phyloP scores from a whole-genome alignment of 2,888 invertebrate genomes.

The Luperina testacea region DNA sequence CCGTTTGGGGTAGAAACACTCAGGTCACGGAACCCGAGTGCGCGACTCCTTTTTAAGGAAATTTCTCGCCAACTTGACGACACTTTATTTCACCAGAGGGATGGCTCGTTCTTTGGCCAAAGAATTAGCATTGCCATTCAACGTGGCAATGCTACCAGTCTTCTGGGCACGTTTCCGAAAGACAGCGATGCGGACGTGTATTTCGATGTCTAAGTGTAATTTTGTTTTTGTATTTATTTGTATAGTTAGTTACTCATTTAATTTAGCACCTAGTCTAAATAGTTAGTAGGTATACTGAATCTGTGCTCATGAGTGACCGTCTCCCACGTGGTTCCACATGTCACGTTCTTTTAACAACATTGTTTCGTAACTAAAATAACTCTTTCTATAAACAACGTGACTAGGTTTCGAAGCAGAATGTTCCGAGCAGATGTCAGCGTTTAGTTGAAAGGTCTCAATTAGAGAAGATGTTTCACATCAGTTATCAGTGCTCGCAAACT shows the following conservation, averaged over 20 bases:
- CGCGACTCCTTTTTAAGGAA: not conserved
- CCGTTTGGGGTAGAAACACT: not conserved
- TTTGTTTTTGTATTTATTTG: not conserved
- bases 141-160: not conserved
- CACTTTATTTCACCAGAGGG: not conserved
- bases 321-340: not conserved
- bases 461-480: not conserved
- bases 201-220: not conserved
- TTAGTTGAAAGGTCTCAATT: slow-evolving; percentile 19
- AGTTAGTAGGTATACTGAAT: no score
- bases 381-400: slow-evolving; percentile 18
- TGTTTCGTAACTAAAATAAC: not conserved
- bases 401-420: slow-evolving; percentile 6
- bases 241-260: not conserved
- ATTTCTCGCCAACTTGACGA: not conserved
- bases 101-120: not conserved
- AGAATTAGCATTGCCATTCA: not conserved
- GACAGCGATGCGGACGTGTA: not conserved
- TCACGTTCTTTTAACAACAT: not conserved
- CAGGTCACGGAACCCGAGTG: no score
- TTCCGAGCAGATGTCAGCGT: not conserved
- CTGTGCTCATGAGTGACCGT: not conserved
- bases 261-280: not conserved
- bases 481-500: not conserved
- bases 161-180: not conserved